Evolutionary conservation across 2,797 vertebrate genomes (phyloP).

Genomic region (Spinus pinus): DNA sequence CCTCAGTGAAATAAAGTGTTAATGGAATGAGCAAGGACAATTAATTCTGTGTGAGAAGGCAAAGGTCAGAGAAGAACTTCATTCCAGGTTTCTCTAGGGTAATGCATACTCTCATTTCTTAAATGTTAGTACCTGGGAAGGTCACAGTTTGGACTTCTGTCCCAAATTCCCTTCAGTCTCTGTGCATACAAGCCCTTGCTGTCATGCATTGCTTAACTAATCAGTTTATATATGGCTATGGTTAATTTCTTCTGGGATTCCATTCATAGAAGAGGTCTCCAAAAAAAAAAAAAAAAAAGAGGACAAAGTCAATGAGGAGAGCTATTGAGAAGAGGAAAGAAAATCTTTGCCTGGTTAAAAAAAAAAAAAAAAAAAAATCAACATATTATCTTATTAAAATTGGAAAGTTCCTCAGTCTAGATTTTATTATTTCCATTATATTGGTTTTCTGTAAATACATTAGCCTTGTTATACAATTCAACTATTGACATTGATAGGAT

Average conservation of each 20-base stretch:
- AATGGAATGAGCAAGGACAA: neutral
- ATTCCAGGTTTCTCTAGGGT: neutral
- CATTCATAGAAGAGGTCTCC: neutral
- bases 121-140: neutral
- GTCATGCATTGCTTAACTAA: constrained; percentile 7
- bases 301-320: constrained; percentile 9
- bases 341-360: neutral
- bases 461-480: neutral
- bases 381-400: neutral
- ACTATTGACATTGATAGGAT: neutral
- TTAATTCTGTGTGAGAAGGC: neutral
- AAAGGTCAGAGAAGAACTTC: neutral
- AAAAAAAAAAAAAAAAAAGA: neutral
- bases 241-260: constrained; percentile 51
- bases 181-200: neutral
- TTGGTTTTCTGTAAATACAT: constrained; percentile 11
- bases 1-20: neutral
- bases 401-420: neutral
- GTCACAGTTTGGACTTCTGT: neutral
- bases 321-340: neutral
- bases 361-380: neutral
- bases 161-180: neutral
- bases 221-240: neutral
- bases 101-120: neutral
- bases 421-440: constrained; percentile 21